Evolutionary conservation across 2,888 invertebrate species (phyloP).

Genomic region (Onchidella celtica): DNA sequence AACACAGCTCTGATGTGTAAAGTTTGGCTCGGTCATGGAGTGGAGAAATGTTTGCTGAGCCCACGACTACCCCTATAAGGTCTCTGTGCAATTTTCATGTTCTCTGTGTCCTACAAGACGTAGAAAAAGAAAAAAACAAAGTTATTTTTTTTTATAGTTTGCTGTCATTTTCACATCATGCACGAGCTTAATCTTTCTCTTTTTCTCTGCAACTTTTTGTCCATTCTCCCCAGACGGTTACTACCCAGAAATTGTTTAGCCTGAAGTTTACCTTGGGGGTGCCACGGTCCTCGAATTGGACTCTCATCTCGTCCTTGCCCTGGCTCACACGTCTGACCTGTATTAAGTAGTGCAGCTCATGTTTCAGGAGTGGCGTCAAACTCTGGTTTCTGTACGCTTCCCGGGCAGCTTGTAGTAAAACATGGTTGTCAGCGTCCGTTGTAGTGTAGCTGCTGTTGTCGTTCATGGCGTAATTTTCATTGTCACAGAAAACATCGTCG

Average conservation of each 20-base stretch:
- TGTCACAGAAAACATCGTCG: background rate
- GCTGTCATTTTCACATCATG: no score
- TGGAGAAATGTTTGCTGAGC: no score
- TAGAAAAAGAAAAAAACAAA: no score
- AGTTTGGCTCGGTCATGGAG: no score
- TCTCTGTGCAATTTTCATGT: no score
- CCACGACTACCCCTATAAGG: no score
- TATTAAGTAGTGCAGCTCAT: conserved; percentile 47
- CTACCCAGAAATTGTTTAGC: background rate
- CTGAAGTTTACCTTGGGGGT: conserved; percentile 20
- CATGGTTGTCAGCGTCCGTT: background rate
- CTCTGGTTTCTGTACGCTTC: conserved; percentile 26
- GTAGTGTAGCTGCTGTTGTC: background rate
- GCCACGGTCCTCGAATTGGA: conserved; percentile 27
- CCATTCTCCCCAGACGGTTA: no score
- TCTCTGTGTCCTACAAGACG: no score
- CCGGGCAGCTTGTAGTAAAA: conserved; percentile 9
- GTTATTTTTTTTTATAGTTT: no score
- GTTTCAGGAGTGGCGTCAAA: conserved; percentile 47
- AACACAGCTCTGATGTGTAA: no score
- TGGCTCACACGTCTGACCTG: conserved; percentile 47
- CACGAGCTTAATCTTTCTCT: no score
- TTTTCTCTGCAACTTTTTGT: no score
- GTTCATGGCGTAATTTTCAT: background rate
- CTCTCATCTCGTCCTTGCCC: conserved; percentile 48